phyloP scores from a whole-genome alignment of 2,888 invertebrate species.

The Poecilus cupreus region DNA sequence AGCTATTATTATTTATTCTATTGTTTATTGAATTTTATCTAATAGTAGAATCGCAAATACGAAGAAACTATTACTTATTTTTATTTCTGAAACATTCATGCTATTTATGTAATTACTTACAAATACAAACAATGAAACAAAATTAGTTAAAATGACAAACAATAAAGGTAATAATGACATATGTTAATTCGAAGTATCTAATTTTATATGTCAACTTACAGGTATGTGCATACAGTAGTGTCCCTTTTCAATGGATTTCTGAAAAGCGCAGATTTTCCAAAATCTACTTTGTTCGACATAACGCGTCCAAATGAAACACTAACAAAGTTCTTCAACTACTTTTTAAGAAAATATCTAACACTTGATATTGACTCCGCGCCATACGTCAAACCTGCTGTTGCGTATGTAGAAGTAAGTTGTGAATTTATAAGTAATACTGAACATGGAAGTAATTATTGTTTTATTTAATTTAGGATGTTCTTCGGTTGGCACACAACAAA shows the following conservation, averaged over 20 bases:
- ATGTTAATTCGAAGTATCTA: too few relatives aligned
- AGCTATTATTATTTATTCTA: neutral
- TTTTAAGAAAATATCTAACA: constrained; percentile 81
- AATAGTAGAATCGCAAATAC: neutral
- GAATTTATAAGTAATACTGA: too few relatives aligned
- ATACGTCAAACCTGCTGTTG: constrained; percentile 85
- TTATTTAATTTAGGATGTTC: constrained; percentile 76
- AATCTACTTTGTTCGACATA: constrained; percentile 81
- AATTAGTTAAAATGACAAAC: too few relatives aligned
- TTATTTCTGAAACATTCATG: too few relatives aligned
- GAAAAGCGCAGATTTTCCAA: constrained; percentile 84
- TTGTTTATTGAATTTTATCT: constrained; percentile 39
- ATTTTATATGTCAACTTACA: constrained; percentile 73
- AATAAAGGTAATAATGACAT: too few relatives aligned
- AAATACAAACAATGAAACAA: too few relatives aligned
- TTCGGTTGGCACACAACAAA: constrained; percentile 82
- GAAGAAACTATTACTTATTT: too few relatives aligned
- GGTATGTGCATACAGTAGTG: constrained; percentile 81
- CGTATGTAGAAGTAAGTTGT: constrained; percentile 78
- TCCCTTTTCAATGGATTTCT: constrained; percentile 85
- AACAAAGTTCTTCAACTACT: constrained; percentile 80
- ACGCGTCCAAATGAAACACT: constrained; percentile 82
- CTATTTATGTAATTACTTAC: too few relatives aligned
- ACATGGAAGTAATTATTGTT: neutral
- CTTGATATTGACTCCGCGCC: constrained; percentile 82